These are phyloP conservation scores for Recurvirostra avosetta DNA, from an alignment of 2,113 vertebrate genomes.

Conservation along the genomic window DNA sequence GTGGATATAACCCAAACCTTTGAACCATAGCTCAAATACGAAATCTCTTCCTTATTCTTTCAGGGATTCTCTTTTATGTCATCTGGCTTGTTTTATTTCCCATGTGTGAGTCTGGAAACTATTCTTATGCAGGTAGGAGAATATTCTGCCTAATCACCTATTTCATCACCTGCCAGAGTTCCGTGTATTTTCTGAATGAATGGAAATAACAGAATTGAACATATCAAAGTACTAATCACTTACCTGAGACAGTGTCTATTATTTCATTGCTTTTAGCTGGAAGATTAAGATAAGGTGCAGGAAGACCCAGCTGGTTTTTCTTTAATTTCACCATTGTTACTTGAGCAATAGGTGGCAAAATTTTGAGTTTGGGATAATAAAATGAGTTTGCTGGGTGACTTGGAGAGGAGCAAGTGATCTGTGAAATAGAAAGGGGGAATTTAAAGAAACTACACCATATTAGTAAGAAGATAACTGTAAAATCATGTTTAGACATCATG, in stretches of 20 bases:
- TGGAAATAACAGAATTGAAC: not conserved
- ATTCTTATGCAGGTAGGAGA: not conserved
- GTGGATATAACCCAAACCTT: not conserved
- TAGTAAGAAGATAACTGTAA: not conserved
- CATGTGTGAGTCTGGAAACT: not conserved
- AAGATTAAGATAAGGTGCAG: constrained; percentile 74
- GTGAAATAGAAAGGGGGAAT: not conserved
- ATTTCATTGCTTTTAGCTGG: constrained; percentile 85
- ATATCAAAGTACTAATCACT: not conserved
- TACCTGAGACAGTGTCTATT: constrained; percentile 83
- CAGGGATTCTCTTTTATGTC: not conserved
- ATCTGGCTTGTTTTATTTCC: not conserved
- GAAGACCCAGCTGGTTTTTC: constrained; percentile 80
- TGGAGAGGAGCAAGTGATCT: constrained; percentile 94
- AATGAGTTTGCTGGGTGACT: constrained; percentile 97
- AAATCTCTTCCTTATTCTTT: not conserved
- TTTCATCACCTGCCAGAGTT: not conserved
- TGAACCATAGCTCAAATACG: not conserved
- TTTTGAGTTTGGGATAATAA: constrained; percentile 92
- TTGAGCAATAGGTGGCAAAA: constrained; percentile 90
- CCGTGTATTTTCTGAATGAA: not conserved
- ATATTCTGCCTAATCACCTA: not conserved
- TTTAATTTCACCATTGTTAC: constrained; percentile 84
- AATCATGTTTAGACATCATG: not conserved
- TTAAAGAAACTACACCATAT: not conserved